phyloP scores from a whole-genome alignment of 2,797 vertebrate species.

The Sciurus carolinensis region DNA sequence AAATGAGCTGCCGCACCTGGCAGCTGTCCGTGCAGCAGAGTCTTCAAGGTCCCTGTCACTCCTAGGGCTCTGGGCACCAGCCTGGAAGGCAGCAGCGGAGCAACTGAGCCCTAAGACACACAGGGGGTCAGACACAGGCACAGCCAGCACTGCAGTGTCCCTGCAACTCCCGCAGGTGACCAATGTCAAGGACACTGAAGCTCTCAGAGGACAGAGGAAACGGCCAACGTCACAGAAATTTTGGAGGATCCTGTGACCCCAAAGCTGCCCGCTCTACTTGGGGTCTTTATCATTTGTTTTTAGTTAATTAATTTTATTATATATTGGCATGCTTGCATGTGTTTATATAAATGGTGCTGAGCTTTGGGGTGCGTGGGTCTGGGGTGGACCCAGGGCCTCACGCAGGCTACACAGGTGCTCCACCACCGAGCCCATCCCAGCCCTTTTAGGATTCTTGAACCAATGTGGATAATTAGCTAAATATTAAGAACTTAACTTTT shows the following conservation, averaged over 20 bases:
- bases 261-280: not conserved
- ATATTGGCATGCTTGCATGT: not conserved
- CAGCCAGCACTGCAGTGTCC: rapidly evolving
- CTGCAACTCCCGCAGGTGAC: too few relatives aligned
- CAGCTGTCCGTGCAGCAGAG: not conserved
- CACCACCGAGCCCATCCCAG: too few relatives aligned
- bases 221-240: not conserved
- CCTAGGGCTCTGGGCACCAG: not conserved
- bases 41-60: not conserved
- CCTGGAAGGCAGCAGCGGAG: too few relatives aligned
- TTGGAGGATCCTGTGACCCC: not conserved
- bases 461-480: not conserved
- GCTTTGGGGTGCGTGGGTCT: not conserved
- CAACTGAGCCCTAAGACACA: too few relatives aligned
- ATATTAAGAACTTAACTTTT: not conserved
- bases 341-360: not conserved
- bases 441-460: not conserved
- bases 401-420: too few relatives aligned
- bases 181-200: too few relatives aligned
- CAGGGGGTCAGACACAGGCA: not conserved
- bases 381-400: too few relatives aligned
- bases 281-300: not conserved
- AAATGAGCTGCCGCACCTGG: rapidly evolving
- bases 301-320: not conserved
- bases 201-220: not conserved